Base-by-base conservation (phyloP, 2,797 vertebrate genomes). In the Cryptoprocta ferox region DNA sequence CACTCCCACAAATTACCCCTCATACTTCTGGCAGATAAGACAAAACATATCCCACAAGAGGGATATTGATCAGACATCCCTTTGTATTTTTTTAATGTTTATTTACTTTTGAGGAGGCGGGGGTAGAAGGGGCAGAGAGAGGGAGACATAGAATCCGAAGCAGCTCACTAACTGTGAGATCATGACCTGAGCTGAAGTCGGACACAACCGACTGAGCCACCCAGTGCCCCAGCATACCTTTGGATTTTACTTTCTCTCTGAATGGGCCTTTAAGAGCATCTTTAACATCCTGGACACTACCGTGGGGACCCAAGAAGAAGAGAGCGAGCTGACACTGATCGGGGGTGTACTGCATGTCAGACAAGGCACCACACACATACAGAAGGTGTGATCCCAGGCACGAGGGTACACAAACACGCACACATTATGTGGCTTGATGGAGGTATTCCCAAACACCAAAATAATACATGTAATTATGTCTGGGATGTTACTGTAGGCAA, bases 301-400 rank as follows among this genome's bases (percentile, higher is more conserved):
- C 10, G 83, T 75, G 10, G 2, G 0, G 30, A 73, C n/a, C 11
- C 61, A 45, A 53, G 37, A 68, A 81, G 11, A 78, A 78, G 28
- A 66, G 1, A 53, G 13, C n/a, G 82, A 89, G 35, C 32, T 21
- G 32, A 78, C 18, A 13, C 5, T 42, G 70, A 59, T 0, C 56
- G 12, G 37, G 13, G 6, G 0, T 35, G 1, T 71, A 28, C 16
- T 5, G 0, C 7, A 59, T 0, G 1, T 24, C 26, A 73, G 48
- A 89, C 2, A 0, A 32, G 42, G 32, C 11, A 50, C 21, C 75
- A 53, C 19, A 53, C 19, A 71, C 42, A 7, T 1, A 32, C 0
- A 68, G 14, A 70, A 79, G 14, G 1, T 42, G n/a, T 88, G 84
- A 68, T 24, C 30, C 56, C 37, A 90, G 3, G 56, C 4, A 11